A percentile compares a stretch with the other conserved stretches of the same genome.
Evolutionary conservation across 2,888 invertebrate species (phyloP).

Genomic region (Drosophila suboccidentalis): DNA sequence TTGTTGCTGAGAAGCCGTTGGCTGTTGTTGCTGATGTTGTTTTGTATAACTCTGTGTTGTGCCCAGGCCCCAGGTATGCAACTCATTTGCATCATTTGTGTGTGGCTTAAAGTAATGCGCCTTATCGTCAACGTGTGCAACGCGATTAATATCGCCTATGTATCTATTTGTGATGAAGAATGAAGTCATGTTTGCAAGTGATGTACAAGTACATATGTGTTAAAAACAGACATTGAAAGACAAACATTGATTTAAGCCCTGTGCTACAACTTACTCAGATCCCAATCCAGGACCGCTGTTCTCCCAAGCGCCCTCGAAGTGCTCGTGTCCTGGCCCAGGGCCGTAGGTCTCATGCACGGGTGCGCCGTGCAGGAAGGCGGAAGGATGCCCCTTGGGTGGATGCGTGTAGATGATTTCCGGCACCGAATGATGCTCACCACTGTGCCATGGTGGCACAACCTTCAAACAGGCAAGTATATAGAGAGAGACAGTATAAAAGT

Average conservation of each 20-base stretch:
- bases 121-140: slow-evolving; percentile 86
- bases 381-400: slow-evolving; percentile 84
- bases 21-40: slow-evolving; percentile 62
- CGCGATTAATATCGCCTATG: slow-evolving; percentile 88
- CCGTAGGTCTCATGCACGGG: slow-evolving; percentile 81
- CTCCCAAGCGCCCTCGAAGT: slow-evolving; percentile 87
- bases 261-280: slow-evolving; percentile 87
- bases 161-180: slow-evolving; percentile 85
- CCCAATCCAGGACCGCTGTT: slow-evolving; percentile 89
- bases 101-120: slow-evolving; percentile 86
- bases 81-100: slow-evolving; percentile 87
- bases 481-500: slow-evolving; percentile 11
- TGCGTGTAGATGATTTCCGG: slow-evolving; percentile 84
- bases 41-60: slow-evolving; percentile 79
- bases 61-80: slow-evolving; percentile 89
- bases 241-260: slow-evolving; percentile 17
- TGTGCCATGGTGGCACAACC: slow-evolving; percentile 84
- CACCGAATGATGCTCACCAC: slow-evolving; percentile 72
- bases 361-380: slow-evolving; percentile 83
- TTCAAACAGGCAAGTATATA: slow-evolving; percentile 31
- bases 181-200: slow-evolving; percentile 23
- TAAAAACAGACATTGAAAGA: slow-evolving; percentile 55
- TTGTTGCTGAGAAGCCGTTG: slow-evolving; percentile 28
- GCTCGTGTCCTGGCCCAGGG: slow-evolving; percentile 84
- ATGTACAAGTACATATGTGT: slow-evolving; percentile 25